phyloP scores from a whole-genome alignment of 2,888 invertebrate species.

The Hypomecis atomaria region DNA sequence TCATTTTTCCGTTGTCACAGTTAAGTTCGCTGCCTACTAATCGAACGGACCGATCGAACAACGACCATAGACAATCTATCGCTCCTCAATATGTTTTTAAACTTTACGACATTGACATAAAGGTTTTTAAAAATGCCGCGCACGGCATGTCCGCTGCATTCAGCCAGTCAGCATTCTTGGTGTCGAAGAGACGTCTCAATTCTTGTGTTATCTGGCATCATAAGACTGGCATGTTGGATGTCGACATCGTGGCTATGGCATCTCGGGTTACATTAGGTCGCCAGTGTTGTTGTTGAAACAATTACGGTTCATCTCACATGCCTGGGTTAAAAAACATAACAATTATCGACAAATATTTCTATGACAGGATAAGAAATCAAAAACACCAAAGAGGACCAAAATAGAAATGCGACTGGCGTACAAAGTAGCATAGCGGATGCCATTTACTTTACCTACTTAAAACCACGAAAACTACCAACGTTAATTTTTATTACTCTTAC shows the following conservation, averaged over 20 bases:
- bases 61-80: conserved; percentile 40
- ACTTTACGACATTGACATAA: conserved; percentile 43
- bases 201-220: conserved; percentile 70
- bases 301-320: too few relatives aligned
- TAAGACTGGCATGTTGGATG: conserved; percentile 51
- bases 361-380: too few relatives aligned
- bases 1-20: background rate
- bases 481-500: too few relatives aligned
- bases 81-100: conserved; percentile 36
- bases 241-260: conserved; percentile 40
- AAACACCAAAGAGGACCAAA: too few relatives aligned
- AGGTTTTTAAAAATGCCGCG: conserved; percentile 32
- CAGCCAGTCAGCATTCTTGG: conserved; percentile 63
- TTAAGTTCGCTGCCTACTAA: conserved; percentile 49
- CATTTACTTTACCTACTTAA: too few relatives aligned
- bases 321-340: too few relatives aligned
- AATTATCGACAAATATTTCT: too few relatives aligned
- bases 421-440: too few relatives aligned
- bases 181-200: conserved; percentile 75
- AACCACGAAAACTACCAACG: too few relatives aligned
- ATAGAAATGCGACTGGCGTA: too few relatives aligned
- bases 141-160: conserved; percentile 31
- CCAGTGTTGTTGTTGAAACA: conserved; percentile 12
- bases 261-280: conserved; percentile 37
- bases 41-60: conserved; percentile 66